Evolutionary conservation across 2,888 invertebrate species (phyloP).

Genomic region (Oeneis ivallda): DNA sequence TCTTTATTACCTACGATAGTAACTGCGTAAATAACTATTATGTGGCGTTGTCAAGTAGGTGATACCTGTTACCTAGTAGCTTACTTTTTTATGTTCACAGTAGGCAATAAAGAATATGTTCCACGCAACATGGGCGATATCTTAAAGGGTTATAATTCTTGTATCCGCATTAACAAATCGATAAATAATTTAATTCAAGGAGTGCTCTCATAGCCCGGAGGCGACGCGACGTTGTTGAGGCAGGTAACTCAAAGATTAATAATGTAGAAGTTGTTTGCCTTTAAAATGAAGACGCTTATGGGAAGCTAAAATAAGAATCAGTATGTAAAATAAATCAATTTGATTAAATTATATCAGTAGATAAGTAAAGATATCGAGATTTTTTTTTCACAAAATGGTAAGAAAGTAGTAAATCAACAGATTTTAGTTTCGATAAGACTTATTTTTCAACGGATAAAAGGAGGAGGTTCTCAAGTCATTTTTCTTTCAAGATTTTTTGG

Average conservation of each 20-base stretch:
- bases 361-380: no score
- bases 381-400: not conserved
- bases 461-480: no score
- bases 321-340: not conserved
- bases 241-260: constrained; percentile 35
- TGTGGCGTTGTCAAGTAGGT: no score
- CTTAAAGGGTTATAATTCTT: constrained; percentile 53
- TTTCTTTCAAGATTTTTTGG: no score
- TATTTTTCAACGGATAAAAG: no score
- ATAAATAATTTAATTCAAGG: constrained; percentile 68
- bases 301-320: not conserved
- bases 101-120: not conserved
- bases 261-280: constrained; percentile 15
- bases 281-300: not conserved
- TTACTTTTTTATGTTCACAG: not conserved
- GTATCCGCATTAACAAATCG: constrained; percentile 71
- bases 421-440: no score
- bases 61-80: not conserved
- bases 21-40: no score
- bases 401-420: not conserved
- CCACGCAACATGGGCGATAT: constrained; percentile 13
- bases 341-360: not conserved
- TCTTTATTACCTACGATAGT: no score
- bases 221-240: constrained; percentile 53
- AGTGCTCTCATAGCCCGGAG: constrained; percentile 61